Base-by-base conservation (phyloP, 2,888 invertebrate genomes). In the Chymomyza amoena region DNA sequence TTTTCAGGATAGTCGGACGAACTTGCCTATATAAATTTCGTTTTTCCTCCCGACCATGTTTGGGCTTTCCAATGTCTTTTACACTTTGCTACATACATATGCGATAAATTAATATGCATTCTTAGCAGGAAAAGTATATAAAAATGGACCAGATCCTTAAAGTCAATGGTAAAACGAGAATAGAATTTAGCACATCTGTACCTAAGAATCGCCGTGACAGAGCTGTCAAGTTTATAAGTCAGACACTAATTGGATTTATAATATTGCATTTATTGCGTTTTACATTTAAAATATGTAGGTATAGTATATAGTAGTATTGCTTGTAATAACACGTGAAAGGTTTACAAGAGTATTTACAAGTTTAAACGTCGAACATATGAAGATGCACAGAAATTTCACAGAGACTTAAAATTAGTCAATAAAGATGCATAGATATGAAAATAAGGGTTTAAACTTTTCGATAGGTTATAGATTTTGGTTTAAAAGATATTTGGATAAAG, bases 191-290 rank as follows among this genome's bases (percentile, higher is more conserved):
- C 25, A 25, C 2, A 25, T 25, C 3, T 4, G 20, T 25, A 4
- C 2, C 25, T 3, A 25, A 25, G 25, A 4, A 25, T 3, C 25
- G 25, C 25, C 25, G 25, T 25, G 25, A 25, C 2, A 25, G 25
- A 25, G 25, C 25, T 4, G 4, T 4, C 25, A 4, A 25, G 25
- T 25, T 25, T 25, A 4, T 25, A 25, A 25, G 5, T 32, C 6
- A 9, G 32, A 32, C 0, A 32, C 32, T 7, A 20, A 20, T 50
- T 63, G 63, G 65, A n/a, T 16, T 71, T 80, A 75, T 74, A 69
- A 68, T 77, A 80, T 81, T 87, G 88, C 89, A 79, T 87, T 84
- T 81, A 78, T 81, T 87, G 89, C 85, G 72, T 79, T 80, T 70
- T 78, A 80, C 75, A 76, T 72, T 74, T 79, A 76, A 70, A 57